Conservation (phyloP, 2,113 vertebrate species). For the Peucedramus taeniatus region DNA sequence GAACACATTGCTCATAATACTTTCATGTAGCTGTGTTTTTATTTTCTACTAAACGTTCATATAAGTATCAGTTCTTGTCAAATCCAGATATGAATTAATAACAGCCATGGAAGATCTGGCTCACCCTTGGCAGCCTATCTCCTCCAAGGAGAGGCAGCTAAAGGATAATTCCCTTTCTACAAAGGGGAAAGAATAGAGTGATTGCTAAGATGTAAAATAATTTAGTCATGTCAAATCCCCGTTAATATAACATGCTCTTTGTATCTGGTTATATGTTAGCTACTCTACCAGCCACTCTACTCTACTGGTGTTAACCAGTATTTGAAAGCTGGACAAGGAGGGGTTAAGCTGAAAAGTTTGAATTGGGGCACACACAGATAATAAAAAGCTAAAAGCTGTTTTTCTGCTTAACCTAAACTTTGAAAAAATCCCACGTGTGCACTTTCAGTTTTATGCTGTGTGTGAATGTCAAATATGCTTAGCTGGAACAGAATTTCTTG, state of each 20-base stretch:
- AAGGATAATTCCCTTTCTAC: neutral
- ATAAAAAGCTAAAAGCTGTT: neutral
- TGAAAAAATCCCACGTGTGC: neutral
- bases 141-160: neutral
- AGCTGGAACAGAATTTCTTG: constrained; percentile 26
- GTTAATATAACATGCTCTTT: neutral
- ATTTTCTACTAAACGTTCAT: neutral
- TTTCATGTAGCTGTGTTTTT: neutral
- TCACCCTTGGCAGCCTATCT: neutral
- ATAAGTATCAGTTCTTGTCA: neutral
- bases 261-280: neutral
- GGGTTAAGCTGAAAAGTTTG: neutral
- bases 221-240: neutral
- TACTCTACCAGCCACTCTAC: neutral
- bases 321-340: neutral
- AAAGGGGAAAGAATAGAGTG: neutral
- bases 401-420: constrained; percentile 37
- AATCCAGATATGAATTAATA: neutral
- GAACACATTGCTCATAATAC: neutral
- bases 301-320: too few relatives aligned
- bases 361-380: neutral
- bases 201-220: neutral
- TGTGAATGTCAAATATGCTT: constrained; percentile 21
- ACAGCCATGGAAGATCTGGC: neutral
- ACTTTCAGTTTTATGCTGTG: constrained; percentile 44